Evolutionary conservation across 2,888 invertebrate genomes (phyloP), one percentile per base, ranked within the genome.

Genomic region (Drosophila nr. perissopoda): DNA sequence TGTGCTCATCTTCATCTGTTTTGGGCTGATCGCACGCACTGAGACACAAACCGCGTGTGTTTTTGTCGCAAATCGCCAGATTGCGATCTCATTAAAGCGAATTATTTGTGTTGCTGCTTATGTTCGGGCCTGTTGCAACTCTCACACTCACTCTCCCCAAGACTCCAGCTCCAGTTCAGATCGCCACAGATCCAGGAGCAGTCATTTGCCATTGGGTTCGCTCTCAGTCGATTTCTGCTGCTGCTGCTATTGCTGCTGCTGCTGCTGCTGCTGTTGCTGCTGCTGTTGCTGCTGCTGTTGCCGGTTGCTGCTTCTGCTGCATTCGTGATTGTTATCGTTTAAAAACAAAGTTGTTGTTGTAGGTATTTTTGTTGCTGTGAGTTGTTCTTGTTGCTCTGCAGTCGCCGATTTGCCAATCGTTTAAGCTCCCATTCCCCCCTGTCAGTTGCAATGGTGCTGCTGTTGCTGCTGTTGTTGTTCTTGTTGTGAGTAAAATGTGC

Each of bases 1-100:
- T 70, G 40, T 40, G 89, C 85, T 87, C 86, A 88, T 87, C 86
- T 87, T 89, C 89, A 82, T 82, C 88, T 74, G 61, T 54, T 54
- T 53, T 57, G 60, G 61, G 38, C 66, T 57, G 76, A 79, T 77
- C 77, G 72, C 79, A 76, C 82, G 73, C 85, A 82, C 88, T 75
- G 64, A 76, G 70, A 72, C 68, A 81, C 67, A 81, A 83, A 69
- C 83, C 70, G 82, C 76, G 79, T 86, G 85, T 88, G 84, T 83
- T 86, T 87, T 84, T 84, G 89, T 88, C 85, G 89, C 88, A 89
- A 87, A 85, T 88, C 83, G 81, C 76, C 70, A 82, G 92, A 91
- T 91, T 90, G 91, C 84, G 91, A 91, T 92, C 91, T 91, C 91
- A 91, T 91, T 91, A 91, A 91, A 91, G 86, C 90, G 91, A 90